A percentile compares a stretch with the other conserved stretches of the same genome.
Conservation (phyloP, 2,888 invertebrate genomes). For the Ephialtes manifestator region DNA sequence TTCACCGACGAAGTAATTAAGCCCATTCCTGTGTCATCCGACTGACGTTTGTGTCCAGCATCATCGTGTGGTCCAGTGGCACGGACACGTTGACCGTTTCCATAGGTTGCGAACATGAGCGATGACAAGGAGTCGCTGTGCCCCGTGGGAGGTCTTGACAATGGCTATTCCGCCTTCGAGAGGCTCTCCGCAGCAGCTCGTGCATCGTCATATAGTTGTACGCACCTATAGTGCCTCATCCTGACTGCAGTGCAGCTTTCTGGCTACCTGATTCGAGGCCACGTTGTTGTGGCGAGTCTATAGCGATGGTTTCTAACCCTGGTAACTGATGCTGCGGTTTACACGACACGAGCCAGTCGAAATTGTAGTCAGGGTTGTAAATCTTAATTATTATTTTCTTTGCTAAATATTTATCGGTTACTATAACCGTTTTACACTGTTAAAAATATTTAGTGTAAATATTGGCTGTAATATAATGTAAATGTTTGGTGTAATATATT, state of each 20-base stretch:
- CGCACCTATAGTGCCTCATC: background rate
- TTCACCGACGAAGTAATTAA: constrained; percentile 78
- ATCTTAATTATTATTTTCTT: no score
- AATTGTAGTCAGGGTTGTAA: background rate
- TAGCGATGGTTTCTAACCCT: constrained; percentile 26
- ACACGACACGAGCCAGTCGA: background rate
- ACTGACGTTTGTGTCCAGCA: constrained; percentile 69
- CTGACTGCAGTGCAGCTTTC: constrained; percentile 11
- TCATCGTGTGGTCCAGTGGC: constrained; percentile 76
- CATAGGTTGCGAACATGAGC: constrained; percentile 73
- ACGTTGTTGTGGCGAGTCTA: constrained; percentile 35
- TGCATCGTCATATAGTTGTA: background rate
- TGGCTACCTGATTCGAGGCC: constrained; percentile 53
- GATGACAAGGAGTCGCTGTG: constrained; percentile 82
- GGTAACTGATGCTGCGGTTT: constrained; percentile 45
- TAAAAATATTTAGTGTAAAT: no score
- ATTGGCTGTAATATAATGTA: no score
- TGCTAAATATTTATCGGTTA: no score
- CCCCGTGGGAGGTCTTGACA: constrained; percentile 82
- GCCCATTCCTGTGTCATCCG: constrained; percentile 61
- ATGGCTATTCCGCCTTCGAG: constrained; percentile 79
- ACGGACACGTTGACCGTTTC: constrained; percentile 68
- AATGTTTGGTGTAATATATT: no score
- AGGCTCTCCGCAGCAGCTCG: constrained; percentile 56
- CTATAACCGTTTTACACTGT: no score